Conservation (phyloP, 2,113 vertebrate genomes). For the Leucopternis melanops region DNA sequence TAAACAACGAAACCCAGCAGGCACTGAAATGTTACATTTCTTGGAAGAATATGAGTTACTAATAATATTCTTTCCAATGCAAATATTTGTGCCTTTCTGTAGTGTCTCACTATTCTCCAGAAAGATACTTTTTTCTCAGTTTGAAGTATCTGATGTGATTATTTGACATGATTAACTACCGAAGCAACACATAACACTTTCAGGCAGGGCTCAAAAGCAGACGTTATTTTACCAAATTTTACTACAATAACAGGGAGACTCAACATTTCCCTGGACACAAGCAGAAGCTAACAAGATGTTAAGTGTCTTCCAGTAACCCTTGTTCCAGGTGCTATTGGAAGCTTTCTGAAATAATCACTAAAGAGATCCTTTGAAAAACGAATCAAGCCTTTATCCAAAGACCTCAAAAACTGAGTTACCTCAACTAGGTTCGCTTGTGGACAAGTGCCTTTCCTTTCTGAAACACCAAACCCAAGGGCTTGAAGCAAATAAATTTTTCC, state of each 20-base stretch:
- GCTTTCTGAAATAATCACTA: not conserved
- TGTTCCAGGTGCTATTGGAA: not conserved
- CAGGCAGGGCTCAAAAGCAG: not conserved
- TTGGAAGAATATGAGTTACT: not conserved
- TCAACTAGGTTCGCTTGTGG: not conserved
- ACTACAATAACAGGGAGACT: not conserved
- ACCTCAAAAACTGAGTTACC: not conserved
- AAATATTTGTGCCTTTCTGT: constrained; percentile 18
- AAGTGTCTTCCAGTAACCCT: not conserved
- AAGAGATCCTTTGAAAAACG: not conserved
- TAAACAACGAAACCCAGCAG: not conserved
- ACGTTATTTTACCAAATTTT: not conserved
- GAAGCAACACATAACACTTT: not conserved
- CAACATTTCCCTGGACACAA: constrained; percentile 9
- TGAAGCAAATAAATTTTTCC: not conserved
- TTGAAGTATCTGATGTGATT: not conserved
- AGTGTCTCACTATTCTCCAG: not conserved
- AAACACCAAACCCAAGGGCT: not conserved
- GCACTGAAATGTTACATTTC: not conserved
- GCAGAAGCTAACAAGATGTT: not conserved
- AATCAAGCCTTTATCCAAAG: not conserved
- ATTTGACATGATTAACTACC: not conserved
- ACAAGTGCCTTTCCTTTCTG: not conserved
- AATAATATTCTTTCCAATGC: not conserved
- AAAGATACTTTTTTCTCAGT: not conserved